phyloP scores from a whole-genome alignment of 2,797 vertebrate genomes.

The Sebastes goodei region DNA sequence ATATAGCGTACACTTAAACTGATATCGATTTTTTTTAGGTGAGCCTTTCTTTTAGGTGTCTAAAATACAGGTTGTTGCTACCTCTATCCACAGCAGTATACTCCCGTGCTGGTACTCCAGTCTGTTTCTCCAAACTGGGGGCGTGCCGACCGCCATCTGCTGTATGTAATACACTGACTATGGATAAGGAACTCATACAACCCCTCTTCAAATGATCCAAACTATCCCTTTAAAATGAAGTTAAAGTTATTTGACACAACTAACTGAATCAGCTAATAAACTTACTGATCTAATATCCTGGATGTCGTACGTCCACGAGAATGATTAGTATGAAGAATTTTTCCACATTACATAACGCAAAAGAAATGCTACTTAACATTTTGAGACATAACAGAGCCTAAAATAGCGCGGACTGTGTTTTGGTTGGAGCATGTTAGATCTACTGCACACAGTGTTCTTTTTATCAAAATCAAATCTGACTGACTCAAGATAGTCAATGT shows the following conservation, averaged over 20 bases:
- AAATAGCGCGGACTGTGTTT: slow-evolving; percentile 42
- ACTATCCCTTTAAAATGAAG: neutral
- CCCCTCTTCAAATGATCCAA: too few relatives aligned
- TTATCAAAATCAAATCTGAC: neutral
- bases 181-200: fast-evolving
- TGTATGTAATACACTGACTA: too few relatives aligned
- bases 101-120: too few relatives aligned
- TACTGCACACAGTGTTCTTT: neutral
- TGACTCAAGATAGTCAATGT: neutral
- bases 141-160: too few relatives aligned
- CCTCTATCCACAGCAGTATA: too few relatives aligned
- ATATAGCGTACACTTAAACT: too few relatives aligned
- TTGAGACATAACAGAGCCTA: slow-evolving; percentile 12
- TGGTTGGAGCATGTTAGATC: slow-evolving; percentile 7
- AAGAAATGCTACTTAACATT: slow-evolving; percentile 10
- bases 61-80: too few relatives aligned
- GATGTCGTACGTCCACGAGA: neutral
- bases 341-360: slow-evolving; percentile 10
- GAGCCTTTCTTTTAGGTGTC: too few relatives aligned
- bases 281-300: neutral
- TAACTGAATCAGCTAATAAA: neutral
- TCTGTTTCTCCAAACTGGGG: too few relatives aligned
- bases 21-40: too few relatives aligned
- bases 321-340: neutral
- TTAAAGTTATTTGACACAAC: neutral